Evolutionary conservation across 2,113 vertebrate genomes (phyloP), one percentile per base, ranked within the genome.

Genomic region (Limnothrissa miodon): DNA sequence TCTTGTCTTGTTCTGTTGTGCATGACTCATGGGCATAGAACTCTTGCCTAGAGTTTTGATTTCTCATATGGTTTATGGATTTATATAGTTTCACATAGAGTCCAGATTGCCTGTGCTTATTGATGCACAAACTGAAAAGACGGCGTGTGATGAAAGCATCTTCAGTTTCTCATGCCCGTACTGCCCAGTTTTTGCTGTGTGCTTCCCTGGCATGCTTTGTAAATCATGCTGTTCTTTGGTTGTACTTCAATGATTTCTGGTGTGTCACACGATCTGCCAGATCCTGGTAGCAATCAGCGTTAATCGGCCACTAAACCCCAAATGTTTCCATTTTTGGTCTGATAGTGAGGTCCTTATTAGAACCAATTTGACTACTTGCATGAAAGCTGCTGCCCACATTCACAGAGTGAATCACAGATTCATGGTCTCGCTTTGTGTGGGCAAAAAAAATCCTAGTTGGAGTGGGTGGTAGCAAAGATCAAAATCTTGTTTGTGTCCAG

Each of bases 401-500:
- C 66, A 25, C 25, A 15, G 66, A 74, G 66, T 74, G 66, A 74
- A 74, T 74, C 66, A 74, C 13, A 4, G 66, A 2, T 39, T 74
- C 36, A 74, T 74, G 66, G 29, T 36, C 13, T 36, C 13, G 66
- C 29, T 74, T 74, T 74, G 33, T 74, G 66, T 74, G 66, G 66
- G 25, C 17, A 74, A 39, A 33, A 39, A 33, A 74, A 74, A 74
- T 36, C 29, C 66, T 36, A 39, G 29, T 33, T 39, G 66, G 15
- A 74, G 66, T 74, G 66, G 29, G 66, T 74, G 29, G 66, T 36
- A 74, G 66, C 66, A 33, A 33, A 11, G 33, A 74, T 74, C 66
- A 36, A 74, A 74, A 74, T 74, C 66, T 74, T 74, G 66, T 74
- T 74, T 74, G 29, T 74, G 11, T 74, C 66, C 66, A 13, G 66